A percentile compares a stretch with the other conserved stretches of the same genome.
phyloP scores from a whole-genome alignment of 2,797 vertebrate species.

The Kryptolebias ocellatus region DNA sequence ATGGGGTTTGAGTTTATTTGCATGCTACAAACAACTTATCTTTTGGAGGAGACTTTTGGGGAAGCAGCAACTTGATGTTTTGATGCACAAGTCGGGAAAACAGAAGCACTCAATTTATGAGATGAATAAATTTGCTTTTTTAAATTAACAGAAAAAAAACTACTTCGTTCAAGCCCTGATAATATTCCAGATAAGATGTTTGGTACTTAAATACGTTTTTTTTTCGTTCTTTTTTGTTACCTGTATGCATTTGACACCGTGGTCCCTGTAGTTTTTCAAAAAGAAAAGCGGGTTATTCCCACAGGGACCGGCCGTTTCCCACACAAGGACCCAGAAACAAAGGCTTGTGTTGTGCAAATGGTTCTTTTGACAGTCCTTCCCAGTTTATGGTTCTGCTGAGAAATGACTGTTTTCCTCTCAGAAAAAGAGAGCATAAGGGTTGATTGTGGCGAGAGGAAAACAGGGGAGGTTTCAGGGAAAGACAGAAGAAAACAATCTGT shows the following conservation, averaged over 20 bases:
- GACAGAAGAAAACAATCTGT: slow-evolving; percentile 55
- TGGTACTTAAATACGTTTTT: slow-evolving; percentile 18
- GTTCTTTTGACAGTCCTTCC: slow-evolving; percentile 63
- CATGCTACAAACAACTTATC: no score
- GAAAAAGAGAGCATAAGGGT: slow-evolving; percentile 43
- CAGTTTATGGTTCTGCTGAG: slow-evolving; percentile 54
- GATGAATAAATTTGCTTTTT: no score
- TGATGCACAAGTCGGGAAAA: no score
- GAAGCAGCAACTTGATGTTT: no score
- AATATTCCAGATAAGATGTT: background rate
- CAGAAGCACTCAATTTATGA: no score
- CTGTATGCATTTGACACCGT: slow-evolving; percentile 37
- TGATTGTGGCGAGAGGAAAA: slow-evolving; percentile 50
- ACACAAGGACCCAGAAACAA: slow-evolving; percentile 62
- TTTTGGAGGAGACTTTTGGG: no score
- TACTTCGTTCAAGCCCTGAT: no score
- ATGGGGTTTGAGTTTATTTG: no score
- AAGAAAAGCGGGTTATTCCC: slow-evolving; percentile 59
- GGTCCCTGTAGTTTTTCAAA: slow-evolving; percentile 53
- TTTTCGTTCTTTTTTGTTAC: slow-evolving; percentile 32
- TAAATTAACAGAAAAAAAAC: no score
- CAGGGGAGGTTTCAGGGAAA: slow-evolving; percentile 42
- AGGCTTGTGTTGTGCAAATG: slow-evolving; percentile 76
- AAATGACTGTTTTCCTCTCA: slow-evolving; percentile 44
- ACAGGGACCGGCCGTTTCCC: slow-evolving; percentile 56